A percentile compares a stretch with the other conserved stretches of the same genome.
These are phyloP conservation scores for Scophthalmus maximus DNA, from an alignment of 2,113 vertebrate genomes.

Conservation along the genomic window DNA sequence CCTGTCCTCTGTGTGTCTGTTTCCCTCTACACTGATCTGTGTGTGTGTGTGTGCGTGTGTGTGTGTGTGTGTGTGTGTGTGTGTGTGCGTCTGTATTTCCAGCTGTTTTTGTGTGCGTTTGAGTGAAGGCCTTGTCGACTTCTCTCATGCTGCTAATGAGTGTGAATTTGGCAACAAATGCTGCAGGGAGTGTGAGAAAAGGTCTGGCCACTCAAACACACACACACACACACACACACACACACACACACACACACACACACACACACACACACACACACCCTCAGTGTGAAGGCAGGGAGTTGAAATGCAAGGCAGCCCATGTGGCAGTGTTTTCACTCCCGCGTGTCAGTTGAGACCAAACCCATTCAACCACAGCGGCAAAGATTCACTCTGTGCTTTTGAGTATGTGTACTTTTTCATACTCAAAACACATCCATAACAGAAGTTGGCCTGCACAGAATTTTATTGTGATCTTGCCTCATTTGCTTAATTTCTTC, in stretches of 20 bases:
- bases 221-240: background rate
- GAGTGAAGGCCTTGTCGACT: slow-evolving; percentile 38
- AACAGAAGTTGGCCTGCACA: background rate
- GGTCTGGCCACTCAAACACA: background rate
- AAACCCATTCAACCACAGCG: slow-evolving; percentile 32
- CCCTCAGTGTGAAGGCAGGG: slow-evolving; percentile 8
- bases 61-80: background rate
- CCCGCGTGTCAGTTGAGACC: slow-evolving; percentile 17
- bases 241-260: slow-evolving; percentile 2
- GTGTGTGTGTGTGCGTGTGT: slow-evolving; percentile 2
- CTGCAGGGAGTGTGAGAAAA: slow-evolving; percentile 52
- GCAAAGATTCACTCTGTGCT: slow-evolving; percentile 1
- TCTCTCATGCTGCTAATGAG: slow-evolving; percentile 53
- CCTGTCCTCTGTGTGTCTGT: slow-evolving; percentile 1
- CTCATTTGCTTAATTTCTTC: slow-evolving; percentile 5
- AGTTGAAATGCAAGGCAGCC: slow-evolving; percentile 18
- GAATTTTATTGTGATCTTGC: slow-evolving; percentile 14
- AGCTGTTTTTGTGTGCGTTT: background rate
- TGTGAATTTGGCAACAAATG: slow-evolving; percentile 47
- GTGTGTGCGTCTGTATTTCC: background rate
- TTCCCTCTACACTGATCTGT: background rate
- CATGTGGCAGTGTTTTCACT: slow-evolving; percentile 52
- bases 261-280: slow-evolving; percentile 17
- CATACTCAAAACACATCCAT: slow-evolving; percentile 33
- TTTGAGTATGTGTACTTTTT: background rate